phyloP scores from a whole-genome alignment of 2,113 vertebrate species.

The Nestor notabilis region DNA sequence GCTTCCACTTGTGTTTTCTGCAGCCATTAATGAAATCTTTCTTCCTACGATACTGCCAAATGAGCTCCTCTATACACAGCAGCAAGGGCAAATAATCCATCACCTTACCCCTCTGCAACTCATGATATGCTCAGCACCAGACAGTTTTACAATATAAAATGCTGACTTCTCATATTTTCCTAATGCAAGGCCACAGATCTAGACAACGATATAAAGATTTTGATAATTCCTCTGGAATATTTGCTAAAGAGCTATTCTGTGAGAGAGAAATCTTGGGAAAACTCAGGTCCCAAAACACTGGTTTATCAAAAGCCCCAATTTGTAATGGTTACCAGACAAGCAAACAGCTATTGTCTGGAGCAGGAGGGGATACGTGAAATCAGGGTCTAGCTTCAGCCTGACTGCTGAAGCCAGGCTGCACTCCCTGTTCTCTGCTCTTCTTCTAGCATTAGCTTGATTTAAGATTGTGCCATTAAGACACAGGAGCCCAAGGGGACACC shows the following conservation, averaged over 20 bases:
- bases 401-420: not conserved
- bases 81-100: slow-evolving; percentile 14
- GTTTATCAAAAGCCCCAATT: not conserved
- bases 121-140: not conserved
- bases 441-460: not conserved
- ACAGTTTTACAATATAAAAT: not conserved
- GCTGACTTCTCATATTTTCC: not conserved
- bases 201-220: not conserved
- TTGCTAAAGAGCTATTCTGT: not conserved
- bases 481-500: slow-evolving; percentile 3
- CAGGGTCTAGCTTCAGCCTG: not conserved
- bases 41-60: not conserved
- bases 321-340: not conserved
- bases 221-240: not conserved
- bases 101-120: not conserved
- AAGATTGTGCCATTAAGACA: not conserved
- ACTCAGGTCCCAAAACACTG: not conserved
- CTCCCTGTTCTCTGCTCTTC: not conserved
- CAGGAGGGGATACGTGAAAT: not conserved
- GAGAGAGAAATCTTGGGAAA: not conserved
- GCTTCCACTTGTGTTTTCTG: not conserved
- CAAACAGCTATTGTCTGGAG: not conserved
- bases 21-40: slow-evolving; percentile 23
- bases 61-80: not conserved
- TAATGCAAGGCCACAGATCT: not conserved